Conservation (phyloP, 1,140 invertebrate genomes). For the Drosophila persimilis region DNA sequence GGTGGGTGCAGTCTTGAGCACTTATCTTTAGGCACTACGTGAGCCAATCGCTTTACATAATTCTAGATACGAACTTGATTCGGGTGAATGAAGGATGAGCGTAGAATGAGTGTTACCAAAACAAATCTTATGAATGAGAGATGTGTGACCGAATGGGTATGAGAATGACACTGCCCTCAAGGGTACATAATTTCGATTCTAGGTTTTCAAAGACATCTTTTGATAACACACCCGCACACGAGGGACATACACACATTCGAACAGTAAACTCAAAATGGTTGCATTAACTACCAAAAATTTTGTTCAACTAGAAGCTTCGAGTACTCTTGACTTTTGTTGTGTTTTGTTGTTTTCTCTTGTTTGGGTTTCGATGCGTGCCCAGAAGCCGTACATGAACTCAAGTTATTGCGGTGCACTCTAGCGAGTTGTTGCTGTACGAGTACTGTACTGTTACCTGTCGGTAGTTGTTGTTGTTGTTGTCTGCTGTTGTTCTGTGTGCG, state of each 20-base stretch:
- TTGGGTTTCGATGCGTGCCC: conserved; percentile 45
- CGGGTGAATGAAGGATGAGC: conserved; percentile 46
- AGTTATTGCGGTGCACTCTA: conserved; percentile 61
- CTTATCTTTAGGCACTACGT: conserved; percentile 66
- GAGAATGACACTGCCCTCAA: conserved; percentile 13
- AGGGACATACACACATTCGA: conserved; percentile 14
- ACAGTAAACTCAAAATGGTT: conserved; percentile 42
- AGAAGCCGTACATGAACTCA: conserved; percentile 65
- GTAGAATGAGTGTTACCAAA: conserved; percentile 64
- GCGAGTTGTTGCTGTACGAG: conserved; percentile 50
- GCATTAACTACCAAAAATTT: conserved; percentile 44
- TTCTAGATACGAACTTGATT: conserved; percentile 8
- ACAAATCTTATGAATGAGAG: conserved; percentile 26
- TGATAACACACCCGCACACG: conserved; percentile 52
- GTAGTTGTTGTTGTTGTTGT: conserved; percentile 24
- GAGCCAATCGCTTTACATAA: conserved; percentile 49
- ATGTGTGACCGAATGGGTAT: conserved; percentile 45
- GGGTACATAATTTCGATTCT: conserved; percentile 5
- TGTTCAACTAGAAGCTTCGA: conserved; percentile 41
- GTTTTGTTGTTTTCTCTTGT: conserved; percentile 36
- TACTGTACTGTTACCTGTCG: conserved; percentile 42
- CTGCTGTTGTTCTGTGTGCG: conserved; percentile 9
- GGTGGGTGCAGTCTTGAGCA: conserved; percentile 59
- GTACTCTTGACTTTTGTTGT: conserved; percentile 30
- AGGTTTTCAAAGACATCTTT: conserved; percentile 37